Evolutionary conservation across 2,888 invertebrate genomes (phyloP), one percentile per base, ranked within the genome.

Genomic region (Polietes domitor): DNA sequence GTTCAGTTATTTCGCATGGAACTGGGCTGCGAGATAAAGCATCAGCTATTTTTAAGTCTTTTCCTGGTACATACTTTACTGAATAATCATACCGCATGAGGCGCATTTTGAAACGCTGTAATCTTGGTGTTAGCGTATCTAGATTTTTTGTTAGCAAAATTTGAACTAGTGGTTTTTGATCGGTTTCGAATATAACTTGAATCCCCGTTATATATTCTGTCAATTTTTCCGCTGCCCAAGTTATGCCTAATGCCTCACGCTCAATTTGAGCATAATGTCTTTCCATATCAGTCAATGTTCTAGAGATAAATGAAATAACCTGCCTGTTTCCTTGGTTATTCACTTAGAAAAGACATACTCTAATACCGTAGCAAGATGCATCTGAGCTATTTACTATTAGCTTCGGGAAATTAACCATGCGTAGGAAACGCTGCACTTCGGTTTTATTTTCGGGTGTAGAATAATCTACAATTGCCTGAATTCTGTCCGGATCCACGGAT

Each of bases 61-160:
- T 32, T 32, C 32, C 32, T 32, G 32, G 32, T 12, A 71, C 37
- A 41, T 76, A 75, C 32, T 5, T 7, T 7, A 32, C 32, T 7
- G 32, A 37, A 12, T 37, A 37, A 12, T 37, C 37, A 37, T 0
- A 80, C 4, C 70, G 21, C 71, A 70, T 80, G 19, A 80, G 47
- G 5, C 58, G 75, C 73, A 79, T 79, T 77, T 71, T 53, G n/a
- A 61, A 71, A 43, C 77, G 32, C 21, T 73, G 73, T 12, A 74
- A 3, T 55, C 21, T 72, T 24, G 53, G 65, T 17, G 24, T 68
- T 17, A 73, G 26, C 1, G 79, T 73, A 28, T 53, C 53, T 55
- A 74, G 50, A 50, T 32, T 63, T 65, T 73, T 78, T 12, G 50
- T 50, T 19, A 73, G 65, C 12, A 78, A 72, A 28, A 78, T 63